These are phyloP conservation scores for Heliconius hermathena DNA, from an alignment of 1,140 invertebrate genomes.

Conservation along the genomic window DNA sequence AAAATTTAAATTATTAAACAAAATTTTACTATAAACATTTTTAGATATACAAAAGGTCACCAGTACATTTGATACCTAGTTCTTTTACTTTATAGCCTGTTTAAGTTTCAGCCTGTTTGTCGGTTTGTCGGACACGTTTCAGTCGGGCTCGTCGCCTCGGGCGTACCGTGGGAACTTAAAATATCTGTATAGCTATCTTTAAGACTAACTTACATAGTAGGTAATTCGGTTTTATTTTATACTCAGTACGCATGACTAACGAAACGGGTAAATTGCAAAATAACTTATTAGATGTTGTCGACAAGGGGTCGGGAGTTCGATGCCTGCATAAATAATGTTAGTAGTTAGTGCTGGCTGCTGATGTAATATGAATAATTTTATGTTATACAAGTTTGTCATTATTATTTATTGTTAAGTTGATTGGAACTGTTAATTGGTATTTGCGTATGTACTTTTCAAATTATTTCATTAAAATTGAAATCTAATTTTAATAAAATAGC, in stretches of 20 bases:
- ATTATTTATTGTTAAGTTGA: background rate
- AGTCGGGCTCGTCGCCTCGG: conserved; percentile 34
- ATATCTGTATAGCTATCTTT: conserved; percentile 22
- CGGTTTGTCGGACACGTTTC: conserved; percentile 31
- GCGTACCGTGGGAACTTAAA: conserved; percentile 39
- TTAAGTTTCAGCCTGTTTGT: conserved; percentile 30
- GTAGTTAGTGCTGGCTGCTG: background rate
- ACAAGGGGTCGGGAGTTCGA: conserved; percentile 10
- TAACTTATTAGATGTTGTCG: conserved; percentile 6
- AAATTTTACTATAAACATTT: no score
- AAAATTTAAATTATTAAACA: no score
- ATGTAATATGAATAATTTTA: conserved; percentile 8
- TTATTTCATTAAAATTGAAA: no score
- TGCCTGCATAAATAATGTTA: background rate
- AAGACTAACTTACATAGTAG: conserved; percentile 12
- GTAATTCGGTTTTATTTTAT: conserved; percentile 18
- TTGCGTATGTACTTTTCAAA: background rate
- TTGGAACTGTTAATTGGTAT: background rate
- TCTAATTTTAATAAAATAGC: no score
- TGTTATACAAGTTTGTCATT: background rate
- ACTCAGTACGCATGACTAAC: background rate
- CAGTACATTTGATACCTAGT: background rate
- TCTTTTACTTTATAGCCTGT: conserved; percentile 33
- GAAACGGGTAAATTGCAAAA: conserved; percentile 1
- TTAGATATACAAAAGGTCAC: no score